These are phyloP conservation scores for Autographa gamma DNA, from an alignment of 2,888 invertebrate species.

Conservation along the genomic window DNA sequence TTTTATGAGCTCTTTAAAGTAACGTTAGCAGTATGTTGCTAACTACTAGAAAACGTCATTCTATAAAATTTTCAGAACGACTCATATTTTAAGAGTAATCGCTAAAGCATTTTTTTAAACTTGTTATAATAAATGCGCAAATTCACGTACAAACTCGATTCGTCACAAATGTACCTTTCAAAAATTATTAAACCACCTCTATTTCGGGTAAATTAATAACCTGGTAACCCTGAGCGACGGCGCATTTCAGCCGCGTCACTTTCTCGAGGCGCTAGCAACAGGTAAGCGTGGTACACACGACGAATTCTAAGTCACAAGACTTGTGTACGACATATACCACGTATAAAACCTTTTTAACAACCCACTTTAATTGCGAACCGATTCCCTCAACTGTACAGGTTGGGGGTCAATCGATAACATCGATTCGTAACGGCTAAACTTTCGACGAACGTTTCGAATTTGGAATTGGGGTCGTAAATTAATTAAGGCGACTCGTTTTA, in stretches of 20 bases:
- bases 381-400: conserved; percentile 48
- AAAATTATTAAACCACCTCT: conserved; percentile 14
- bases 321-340: conserved; percentile 53
- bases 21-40: too few species aligned
- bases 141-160: neutral
- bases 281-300: conserved; percentile 76
- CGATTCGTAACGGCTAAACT: conserved; percentile 35
- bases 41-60: too few species aligned
- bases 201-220: conserved; percentile 14
- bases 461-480: conserved; percentile 9
- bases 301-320: conserved; percentile 45
- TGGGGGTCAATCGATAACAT: conserved; percentile 48
- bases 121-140: too few species aligned
- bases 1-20: too few species aligned
- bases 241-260: conserved; percentile 80
- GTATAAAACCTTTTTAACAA: conserved; percentile 30
- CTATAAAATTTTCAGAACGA: too few species aligned
- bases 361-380: conserved; percentile 26
- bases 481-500: neutral
- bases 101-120: too few species aligned
- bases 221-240: conserved; percentile 78
- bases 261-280: conserved; percentile 83
- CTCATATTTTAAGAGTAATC: too few species aligned
- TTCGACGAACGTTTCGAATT: conserved; percentile 3
- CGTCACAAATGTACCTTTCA: neutral